These are phyloP conservation scores for Clinocottus analis DNA, from an alignment of 2,113 vertebrate genomes.

Conservation along the genomic window DNA sequence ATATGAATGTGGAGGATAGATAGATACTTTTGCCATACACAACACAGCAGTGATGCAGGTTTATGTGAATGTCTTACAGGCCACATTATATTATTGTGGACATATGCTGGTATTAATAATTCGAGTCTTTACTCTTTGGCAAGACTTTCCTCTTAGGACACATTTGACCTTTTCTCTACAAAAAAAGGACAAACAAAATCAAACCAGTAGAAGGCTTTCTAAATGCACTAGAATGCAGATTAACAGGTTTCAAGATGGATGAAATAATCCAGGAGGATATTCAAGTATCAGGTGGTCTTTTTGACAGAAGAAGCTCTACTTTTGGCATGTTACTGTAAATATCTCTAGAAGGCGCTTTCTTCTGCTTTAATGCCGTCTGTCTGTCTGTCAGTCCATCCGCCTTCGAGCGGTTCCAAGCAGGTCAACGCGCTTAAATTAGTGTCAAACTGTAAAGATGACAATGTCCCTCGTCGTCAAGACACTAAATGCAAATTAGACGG, in stretches of 20 bases:
- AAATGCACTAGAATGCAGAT: slow-evolving; percentile 74
- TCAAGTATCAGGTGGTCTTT: slow-evolving; percentile 76
- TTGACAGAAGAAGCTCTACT: slow-evolving; percentile 64
- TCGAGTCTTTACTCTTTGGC: slow-evolving; percentile 75
- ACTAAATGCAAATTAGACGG: slow-evolving; percentile 27
- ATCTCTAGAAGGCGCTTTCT: slow-evolving; percentile 60
- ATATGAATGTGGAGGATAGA: slow-evolving; percentile 34
- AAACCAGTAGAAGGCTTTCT: slow-evolving; percentile 58
- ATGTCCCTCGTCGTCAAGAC: slow-evolving; percentile 15
- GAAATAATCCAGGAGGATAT: slow-evolving; percentile 69
- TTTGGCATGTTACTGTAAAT: slow-evolving; percentile 64
- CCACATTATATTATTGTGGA: slow-evolving; percentile 63
- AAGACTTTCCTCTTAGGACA: slow-evolving; percentile 63
- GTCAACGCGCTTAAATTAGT: slow-evolving; percentile 7
- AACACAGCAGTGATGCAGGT: slow-evolving; percentile 56
- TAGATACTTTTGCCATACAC: slow-evolving; percentile 52
- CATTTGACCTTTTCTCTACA: slow-evolving; percentile 46
- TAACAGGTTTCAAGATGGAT: slow-evolving; percentile 72
- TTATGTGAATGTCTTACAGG: slow-evolving; percentile 54
- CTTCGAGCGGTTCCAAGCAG: slow-evolving; percentile 7
- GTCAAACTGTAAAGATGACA: slow-evolving; percentile 24
- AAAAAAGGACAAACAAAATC: slow-evolving; percentile 55
- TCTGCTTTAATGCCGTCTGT: slow-evolving; percentile 43
- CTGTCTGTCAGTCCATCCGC: slow-evolving; percentile 20
- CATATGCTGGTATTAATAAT: slow-evolving; percentile 71